Evolutionary conservation across 2,888 invertebrate genomes (phyloP), one percentile per base, ranked within the genome.

Genomic region (Lydus trimaculatus): DNA sequence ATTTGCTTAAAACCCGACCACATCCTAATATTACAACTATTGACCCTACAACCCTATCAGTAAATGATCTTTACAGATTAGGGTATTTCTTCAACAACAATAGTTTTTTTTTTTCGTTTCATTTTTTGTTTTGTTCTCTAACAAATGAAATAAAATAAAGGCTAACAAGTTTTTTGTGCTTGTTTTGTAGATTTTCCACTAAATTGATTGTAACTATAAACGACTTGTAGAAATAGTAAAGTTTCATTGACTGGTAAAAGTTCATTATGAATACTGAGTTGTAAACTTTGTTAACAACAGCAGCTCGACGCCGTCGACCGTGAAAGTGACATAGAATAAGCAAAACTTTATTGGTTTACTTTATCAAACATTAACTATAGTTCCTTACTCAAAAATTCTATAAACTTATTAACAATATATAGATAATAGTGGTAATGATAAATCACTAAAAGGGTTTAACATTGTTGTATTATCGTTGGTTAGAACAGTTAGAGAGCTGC

Each of bases 241-340:
- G 48, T 48, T 48, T 25, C 52, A 52, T 52, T 52, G 52, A 13
- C 52, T 52, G 25, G 52, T 52, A 52, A 25, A 25, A 52, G 52
- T 52, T 23, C 23, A 52, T 52, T 52, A 52, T 52, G 23, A 52
- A 52, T 52, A 52, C 25, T 8, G 20, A 23, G n/a, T 4, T 52
- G 23, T 52, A 25, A 52, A 52, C 11, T 52, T 52, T 52, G 52
- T 2, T 23, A 52, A 23, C 52, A 52, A 23, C 25, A 52, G 25
- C 52, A 52, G 25, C 20, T n/a, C 20, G 20, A 20, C 17, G 52
- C 6, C 5, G 25, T 52, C 13, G 23, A 52, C 5, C 52, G 52
- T 25, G 52, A 52, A 52, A 52, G 25, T 25, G 25, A 25, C 13
- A 52, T 23, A 25, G 13, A 52, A 25, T 23, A 23, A 25, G 13